Conservation (phyloP, 2,113 vertebrate species). For the Phyllopteryx taeniolatus region DNA sequence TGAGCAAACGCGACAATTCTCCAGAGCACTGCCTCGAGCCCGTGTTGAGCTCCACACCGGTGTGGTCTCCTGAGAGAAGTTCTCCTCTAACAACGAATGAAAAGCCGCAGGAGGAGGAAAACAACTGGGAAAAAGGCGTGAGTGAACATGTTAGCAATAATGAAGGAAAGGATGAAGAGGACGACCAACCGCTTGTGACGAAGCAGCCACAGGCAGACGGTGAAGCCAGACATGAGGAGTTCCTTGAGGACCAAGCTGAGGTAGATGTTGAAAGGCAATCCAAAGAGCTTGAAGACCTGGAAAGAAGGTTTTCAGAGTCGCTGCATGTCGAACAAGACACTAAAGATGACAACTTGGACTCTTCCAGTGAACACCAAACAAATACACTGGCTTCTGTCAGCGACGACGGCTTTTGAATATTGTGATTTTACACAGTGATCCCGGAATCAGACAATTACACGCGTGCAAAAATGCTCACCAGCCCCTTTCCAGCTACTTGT, state of each 20-base stretch:
- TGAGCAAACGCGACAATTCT: constrained; percentile 22
- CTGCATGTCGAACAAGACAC: constrained; percentile 56
- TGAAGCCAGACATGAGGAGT: constrained; percentile 15
- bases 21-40: constrained; percentile 9
- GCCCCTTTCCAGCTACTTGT: neutral
- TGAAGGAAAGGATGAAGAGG: constrained; percentile 17
- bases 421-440: neutral
- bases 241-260: constrained; percentile 6
- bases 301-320: constrained; percentile 50
- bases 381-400: constrained; percentile 35
- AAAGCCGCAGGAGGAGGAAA: constrained; percentile 20
- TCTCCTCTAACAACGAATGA: constrained; percentile 17
- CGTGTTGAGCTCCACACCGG: constrained; percentile 20
- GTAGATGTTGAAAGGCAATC: constrained; percentile 21
- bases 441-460: neutral
- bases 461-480: neutral
- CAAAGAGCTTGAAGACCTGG: constrained; percentile 63
- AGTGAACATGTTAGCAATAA: constrained; percentile 7
- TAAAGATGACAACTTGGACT: constrained; percentile 11
- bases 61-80: constrained; percentile 25
- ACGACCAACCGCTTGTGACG: constrained; percentile 8
- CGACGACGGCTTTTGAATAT: constrained; percentile 69
- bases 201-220: neutral
- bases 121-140: neutral
- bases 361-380: constrained; percentile 17